Percentiles rank a stretch among this genome's conserved stretches.
Evolutionary conservation across 2,797 vertebrate species (phyloP).

Genomic region (Poliocrania exsul): DNA sequence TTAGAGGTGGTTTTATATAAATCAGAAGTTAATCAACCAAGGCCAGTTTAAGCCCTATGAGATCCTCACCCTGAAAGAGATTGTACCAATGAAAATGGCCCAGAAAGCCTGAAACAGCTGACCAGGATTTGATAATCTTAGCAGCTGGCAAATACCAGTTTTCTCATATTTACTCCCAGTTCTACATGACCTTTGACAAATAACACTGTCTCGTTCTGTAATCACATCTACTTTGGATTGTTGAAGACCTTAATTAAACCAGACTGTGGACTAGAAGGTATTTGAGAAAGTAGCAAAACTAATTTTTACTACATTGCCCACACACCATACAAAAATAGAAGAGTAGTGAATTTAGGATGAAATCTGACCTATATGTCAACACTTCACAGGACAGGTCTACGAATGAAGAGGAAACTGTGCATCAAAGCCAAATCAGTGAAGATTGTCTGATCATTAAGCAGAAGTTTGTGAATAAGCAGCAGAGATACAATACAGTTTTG

Average conservation of each 20-base stretch:
- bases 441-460: neutral
- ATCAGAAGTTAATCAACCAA: conserved; percentile 6
- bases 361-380: neutral
- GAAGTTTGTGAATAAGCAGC: neutral
- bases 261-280: neutral
- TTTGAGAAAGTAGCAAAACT: neutral
- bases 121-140: neutral
- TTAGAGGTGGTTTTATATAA: neutral
- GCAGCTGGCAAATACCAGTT: neutral
- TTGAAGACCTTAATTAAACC: neutral
- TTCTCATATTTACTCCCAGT: neutral
- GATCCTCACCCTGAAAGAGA: neutral
- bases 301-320: neutral
- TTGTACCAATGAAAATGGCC: neutral
- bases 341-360: neutral
- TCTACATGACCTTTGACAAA: neutral
- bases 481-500: neutral
- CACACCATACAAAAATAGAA: neutral
- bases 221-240: neutral
- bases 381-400: neutral
- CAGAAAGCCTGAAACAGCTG: neutral
- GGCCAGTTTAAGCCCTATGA: neutral
- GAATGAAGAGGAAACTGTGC: neutral
- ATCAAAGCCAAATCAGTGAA: neutral
- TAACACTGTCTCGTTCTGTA: neutral